Conservation (phyloP, 2,113 vertebrate species). For the Ancistrus triradiatus region DNA sequence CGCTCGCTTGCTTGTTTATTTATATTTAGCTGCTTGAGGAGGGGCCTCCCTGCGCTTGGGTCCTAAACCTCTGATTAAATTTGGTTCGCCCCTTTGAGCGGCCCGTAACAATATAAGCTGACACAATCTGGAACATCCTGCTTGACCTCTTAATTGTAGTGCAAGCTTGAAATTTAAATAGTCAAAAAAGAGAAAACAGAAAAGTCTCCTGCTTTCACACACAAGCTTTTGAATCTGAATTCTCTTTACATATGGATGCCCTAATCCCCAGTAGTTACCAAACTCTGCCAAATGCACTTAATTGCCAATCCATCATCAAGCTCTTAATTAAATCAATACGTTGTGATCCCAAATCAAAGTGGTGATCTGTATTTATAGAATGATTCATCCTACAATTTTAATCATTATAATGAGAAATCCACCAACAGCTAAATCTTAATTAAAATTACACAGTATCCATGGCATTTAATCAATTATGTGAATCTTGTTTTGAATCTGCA, state of each 20-base stretch:
- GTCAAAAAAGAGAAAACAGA: background rate
- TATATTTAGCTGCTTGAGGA: too few species aligned
- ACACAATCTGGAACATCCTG: background rate
- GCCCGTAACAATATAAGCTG: background rate
- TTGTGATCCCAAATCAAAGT: slow-evolving; percentile 14
- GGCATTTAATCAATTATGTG: slow-evolving; percentile 1
- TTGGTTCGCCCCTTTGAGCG: too few species aligned
- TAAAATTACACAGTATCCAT: background rate
- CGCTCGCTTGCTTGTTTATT: too few species aligned
- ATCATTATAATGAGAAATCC: background rate
- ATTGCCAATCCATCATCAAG: slow-evolving; percentile 24
- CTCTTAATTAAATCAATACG: slow-evolving; percentile 34
- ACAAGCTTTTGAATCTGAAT: background rate
- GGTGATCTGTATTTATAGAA: slow-evolving; percentile 6
- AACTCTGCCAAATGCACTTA: slow-evolving; percentile 2
- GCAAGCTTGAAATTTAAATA: background rate
- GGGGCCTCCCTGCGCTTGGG: too few species aligned
- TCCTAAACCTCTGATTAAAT: too few species aligned
- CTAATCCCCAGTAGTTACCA: background rate
- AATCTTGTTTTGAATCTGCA: slow-evolving; percentile 8
- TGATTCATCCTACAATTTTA: slow-evolving; percentile 16
- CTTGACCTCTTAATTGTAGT: slow-evolving; percentile 2
- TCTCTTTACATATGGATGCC: slow-evolving; percentile 26
- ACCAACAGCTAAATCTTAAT: slow-evolving; percentile 19
- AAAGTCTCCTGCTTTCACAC: slow-evolving; percentile 2